A percentile compares a stretch with the other conserved stretches of the same genome.
Conservation (phyloP, 1,140 invertebrate species). For the Drosophila rhopaloa region DNA sequence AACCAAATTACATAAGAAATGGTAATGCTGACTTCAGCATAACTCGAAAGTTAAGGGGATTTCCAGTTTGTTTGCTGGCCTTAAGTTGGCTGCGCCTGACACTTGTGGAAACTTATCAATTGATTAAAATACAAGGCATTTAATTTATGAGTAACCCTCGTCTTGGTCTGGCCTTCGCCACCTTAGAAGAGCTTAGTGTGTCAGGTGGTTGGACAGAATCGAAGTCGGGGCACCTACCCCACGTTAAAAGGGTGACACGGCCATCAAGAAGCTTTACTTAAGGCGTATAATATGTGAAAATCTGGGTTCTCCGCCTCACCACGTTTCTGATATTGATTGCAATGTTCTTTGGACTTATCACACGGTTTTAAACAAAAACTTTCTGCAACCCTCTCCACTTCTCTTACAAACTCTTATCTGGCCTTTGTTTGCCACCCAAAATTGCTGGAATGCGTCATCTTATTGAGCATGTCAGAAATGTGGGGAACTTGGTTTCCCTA, state of each 20-base stretch:
- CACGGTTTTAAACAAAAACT: constrained; percentile 13
- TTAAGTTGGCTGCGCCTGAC: constrained; percentile 20
- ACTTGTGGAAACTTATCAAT: constrained; percentile 43
- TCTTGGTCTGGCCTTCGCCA: constrained; percentile 1
- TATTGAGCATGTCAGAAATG: not conserved
- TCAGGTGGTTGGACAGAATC: constrained; percentile 22
- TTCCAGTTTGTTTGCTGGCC: constrained; percentile 26
- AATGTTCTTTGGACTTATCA: constrained; percentile 56
- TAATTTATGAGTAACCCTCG: constrained; percentile 45
- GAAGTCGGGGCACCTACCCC: constrained; percentile 17
- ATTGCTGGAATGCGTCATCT: constrained; percentile 17
- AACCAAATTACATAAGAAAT: too few relatives aligned
- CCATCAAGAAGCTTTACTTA: constrained; percentile 31
- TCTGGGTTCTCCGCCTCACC: not conserved
- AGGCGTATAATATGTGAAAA: constrained; percentile 33
- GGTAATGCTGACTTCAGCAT: not conserved
- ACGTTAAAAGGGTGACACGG: constrained; percentile 13
- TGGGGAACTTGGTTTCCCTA: not conserved
- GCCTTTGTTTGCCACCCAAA: constrained; percentile 1
- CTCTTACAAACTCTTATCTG: constrained; percentile 19
- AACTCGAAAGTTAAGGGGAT: not conserved
- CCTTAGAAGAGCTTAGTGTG: constrained; percentile 19
- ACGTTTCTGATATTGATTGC: constrained; percentile 43
- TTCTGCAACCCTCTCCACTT: constrained; percentile 2
- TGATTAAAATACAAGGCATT: constrained; percentile 50